phyloP scores from a whole-genome alignment of 1,140 invertebrate species.

The Chionoecetes opilio region DNA sequence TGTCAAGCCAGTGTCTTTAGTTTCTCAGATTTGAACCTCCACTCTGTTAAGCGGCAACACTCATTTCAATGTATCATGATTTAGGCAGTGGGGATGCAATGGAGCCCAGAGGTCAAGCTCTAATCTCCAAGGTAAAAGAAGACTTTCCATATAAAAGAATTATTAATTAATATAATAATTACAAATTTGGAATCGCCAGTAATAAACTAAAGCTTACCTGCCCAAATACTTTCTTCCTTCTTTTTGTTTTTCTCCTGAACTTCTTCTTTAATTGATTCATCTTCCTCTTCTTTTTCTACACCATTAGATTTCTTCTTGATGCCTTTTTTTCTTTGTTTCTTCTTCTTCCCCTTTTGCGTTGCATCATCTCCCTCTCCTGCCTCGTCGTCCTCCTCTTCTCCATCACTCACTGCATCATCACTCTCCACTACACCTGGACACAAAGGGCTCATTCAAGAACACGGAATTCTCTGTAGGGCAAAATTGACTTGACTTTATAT shows the following conservation, averaged over 20 bases:
- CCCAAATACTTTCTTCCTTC: conserved; percentile 69
- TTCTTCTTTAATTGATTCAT: not conserved
- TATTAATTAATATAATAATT: not conserved
- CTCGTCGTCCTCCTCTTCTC: conserved; percentile 34
- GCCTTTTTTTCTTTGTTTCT: conserved; percentile 44
- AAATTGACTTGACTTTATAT: too few relatives aligned
- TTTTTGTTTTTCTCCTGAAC: conserved; percentile 51
- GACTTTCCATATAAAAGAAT: too few relatives aligned
- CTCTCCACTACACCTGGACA: conserved; percentile 54
- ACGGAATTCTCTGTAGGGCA: too few relatives aligned
- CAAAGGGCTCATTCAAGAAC: not conserved
- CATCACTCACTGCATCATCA: conserved; percentile 59
- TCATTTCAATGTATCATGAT: too few relatives aligned
- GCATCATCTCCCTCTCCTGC: conserved; percentile 14
- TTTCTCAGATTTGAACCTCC: too few relatives aligned
- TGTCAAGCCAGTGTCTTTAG: too few relatives aligned
- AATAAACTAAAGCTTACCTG: conserved; percentile 41
- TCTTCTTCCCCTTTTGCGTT: conserved; percentile 43
- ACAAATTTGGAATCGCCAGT: not conserved
- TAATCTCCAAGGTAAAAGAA: not conserved
- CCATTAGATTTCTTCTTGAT: not conserved
- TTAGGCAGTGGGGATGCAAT: too few relatives aligned
- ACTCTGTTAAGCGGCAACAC: too few relatives aligned
- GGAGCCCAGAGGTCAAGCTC: too few relatives aligned
- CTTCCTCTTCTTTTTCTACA: not conserved